Percentiles rank a stretch among this genome's conserved stretches.
These are phyloP conservation scores for Urocolius indicus DNA, from an alignment of 2,113 vertebrate genomes.

Conservation along the genomic window DNA sequence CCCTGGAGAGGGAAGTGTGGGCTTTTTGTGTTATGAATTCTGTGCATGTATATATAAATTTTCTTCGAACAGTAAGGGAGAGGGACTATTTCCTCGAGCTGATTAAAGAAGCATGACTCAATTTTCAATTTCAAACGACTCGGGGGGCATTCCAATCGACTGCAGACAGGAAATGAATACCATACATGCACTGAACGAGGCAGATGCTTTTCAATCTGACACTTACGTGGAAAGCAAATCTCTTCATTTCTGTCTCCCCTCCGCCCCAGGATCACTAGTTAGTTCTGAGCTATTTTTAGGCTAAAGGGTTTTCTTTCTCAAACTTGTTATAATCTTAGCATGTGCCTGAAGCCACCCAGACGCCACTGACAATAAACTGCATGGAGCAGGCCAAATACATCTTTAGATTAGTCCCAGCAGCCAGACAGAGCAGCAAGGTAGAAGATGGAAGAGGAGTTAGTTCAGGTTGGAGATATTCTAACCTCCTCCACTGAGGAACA, in stretches of 20 bases:
- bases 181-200: constrained; percentile 70
- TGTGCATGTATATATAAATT: background rate
- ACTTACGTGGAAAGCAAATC: constrained; percentile 73
- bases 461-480: background rate
- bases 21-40: background rate
- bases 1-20: background rate
- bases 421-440: background rate
- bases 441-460: background rate
- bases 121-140: constrained; percentile 86
- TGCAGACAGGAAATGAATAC: constrained; percentile 85
- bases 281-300: constrained; percentile 30
- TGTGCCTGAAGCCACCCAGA: constrained; percentile 46
- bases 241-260: constrained; percentile 55
- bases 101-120: constrained; percentile 87
- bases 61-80: constrained; percentile 2
- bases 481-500: background rate
- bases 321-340: background rate
- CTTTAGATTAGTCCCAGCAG: background rate
- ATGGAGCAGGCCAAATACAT: background rate
- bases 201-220: constrained; percentile 81
- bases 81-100: constrained; percentile 76
- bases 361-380: background rate
- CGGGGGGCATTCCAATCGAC: constrained; percentile 76
- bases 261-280: background rate
- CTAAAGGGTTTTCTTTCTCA: constrained; percentile 5